Conservation (phyloP, 2,888 invertebrate species). For the Pycnomerus fuliginosus region DNA sequence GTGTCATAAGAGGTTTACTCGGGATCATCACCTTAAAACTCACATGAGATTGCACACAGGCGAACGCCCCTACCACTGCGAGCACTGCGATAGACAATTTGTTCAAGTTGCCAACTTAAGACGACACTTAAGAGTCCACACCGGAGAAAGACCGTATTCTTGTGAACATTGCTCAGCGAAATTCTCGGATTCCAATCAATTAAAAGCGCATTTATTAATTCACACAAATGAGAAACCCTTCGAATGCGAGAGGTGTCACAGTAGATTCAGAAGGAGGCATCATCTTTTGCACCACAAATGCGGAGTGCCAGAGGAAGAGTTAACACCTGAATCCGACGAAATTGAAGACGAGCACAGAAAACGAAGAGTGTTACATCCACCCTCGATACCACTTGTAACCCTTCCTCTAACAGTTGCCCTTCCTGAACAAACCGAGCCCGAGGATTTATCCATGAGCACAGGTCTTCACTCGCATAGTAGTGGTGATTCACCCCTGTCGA, state of each 20-base stretch:
- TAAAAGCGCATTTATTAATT: slow-evolving; percentile 85
- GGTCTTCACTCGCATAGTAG: slow-evolving; percentile 56
- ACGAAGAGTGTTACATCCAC: slow-evolving; percentile 56
- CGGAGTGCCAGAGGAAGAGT: slow-evolving; percentile 50
- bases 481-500: slow-evolving; percentile 53
- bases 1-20: slow-evolving; percentile 87
- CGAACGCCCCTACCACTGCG: slow-evolving; percentile 90
- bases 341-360: slow-evolving; percentile 36
- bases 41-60: slow-evolving; percentile 92
- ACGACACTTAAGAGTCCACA: slow-evolving; percentile 86
- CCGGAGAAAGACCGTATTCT: slow-evolving; percentile 86
- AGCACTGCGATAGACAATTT: slow-evolving; percentile 88
- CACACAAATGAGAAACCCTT: slow-evolving; percentile 91
- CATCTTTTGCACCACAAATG: slow-evolving; percentile 86
- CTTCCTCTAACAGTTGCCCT: slow-evolving; percentile 48
- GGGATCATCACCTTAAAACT: slow-evolving; percentile 91
- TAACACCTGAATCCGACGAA: slow-evolving; percentile 38
- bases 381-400: slow-evolving; percentile 48
- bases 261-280: slow-evolving; percentile 80
- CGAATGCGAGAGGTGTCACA: slow-evolving; percentile 74
- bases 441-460: slow-evolving; percentile 78
- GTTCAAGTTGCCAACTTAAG: slow-evolving; percentile 88
- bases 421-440: slow-evolving; percentile 89
- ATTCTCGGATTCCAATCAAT: slow-evolving; percentile 89
- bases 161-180: slow-evolving; percentile 83